Evolutionary conservation across 2,113 vertebrate species (phyloP).

Genomic region (Micronycteris hirsuta): DNA sequence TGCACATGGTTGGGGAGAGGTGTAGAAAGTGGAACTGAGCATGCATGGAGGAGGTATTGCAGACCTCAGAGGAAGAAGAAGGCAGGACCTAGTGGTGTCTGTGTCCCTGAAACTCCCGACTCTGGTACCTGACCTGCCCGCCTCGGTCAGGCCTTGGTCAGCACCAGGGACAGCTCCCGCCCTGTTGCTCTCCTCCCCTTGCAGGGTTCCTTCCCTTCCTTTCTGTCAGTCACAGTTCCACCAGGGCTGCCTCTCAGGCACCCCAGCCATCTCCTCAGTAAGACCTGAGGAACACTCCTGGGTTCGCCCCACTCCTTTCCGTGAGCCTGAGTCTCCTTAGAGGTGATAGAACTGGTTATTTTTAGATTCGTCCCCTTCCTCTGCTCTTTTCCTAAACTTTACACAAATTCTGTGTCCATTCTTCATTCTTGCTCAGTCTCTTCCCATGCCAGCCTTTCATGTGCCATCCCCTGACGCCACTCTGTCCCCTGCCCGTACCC

Average conservation of each 20-base stretch:
- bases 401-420: neutral
- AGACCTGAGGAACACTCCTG: neutral
- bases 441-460: neutral
- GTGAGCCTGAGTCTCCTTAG: neutral
- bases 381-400: neutral
- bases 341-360: neutral
- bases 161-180: conserved; percentile 64
- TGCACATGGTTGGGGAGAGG: neutral
- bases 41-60: neutral
- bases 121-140: conserved; percentile 75
- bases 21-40: neutral
- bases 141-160: conserved; percentile 85
- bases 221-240: neutral
- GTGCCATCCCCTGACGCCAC: neutral
- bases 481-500: neutral
- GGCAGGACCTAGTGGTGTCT: conserved; percentile 59
- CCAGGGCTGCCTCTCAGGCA: neutral
- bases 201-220: neutral
- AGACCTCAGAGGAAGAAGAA: conserved; percentile 67
- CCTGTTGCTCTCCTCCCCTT: neutral
- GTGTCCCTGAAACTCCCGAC: conserved; percentile 37
- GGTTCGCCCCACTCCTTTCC: neutral
- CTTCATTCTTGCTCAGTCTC: neutral
- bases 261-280: neutral
- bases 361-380: neutral